Percentiles rank a stretch among this genome's conserved stretches.
phyloP scores from a whole-genome alignment of 2,888 invertebrate species.

The Parnassius glacialis region DNA sequence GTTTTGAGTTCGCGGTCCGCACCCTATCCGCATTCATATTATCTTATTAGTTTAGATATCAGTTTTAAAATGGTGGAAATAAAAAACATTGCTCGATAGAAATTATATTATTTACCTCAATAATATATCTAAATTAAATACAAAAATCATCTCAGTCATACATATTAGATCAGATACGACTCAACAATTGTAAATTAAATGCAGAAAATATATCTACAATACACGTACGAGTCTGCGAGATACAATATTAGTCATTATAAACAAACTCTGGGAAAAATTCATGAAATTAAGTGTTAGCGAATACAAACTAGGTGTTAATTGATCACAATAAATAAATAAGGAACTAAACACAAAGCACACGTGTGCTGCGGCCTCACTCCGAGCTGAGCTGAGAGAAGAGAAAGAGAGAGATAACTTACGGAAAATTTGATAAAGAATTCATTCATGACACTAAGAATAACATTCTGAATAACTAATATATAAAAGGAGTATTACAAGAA shows the following conservation, averaged over 20 bases:
- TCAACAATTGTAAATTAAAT: constrained; percentile 31
- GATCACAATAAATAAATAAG: constrained; percentile 43
- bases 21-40: neutral
- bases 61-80: neutral
- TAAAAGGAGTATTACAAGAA: too few species aligned
- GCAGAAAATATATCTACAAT: constrained; percentile 31
- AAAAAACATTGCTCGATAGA: constrained; percentile 1
- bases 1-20: neutral
- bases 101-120: constrained; percentile 23
- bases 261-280: neutral
- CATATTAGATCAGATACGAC: constrained; percentile 22
- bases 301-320: constrained; percentile 15
- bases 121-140: constrained; percentile 31
- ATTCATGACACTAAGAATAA: too few species aligned
- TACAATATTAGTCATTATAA: neutral
- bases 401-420: too few species aligned
- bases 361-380: neutral
- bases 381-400: neutral
- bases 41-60: neutral
- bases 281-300: constrained; percentile 12
- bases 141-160: constrained; percentile 28
- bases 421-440: too few species aligned
- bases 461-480: too few species aligned
- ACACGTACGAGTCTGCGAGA: neutral
- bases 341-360: constrained; percentile 30